Evolutionary conservation across 1,140 invertebrate genomes (phyloP).

Genomic region (Caerostris darwini): DNA sequence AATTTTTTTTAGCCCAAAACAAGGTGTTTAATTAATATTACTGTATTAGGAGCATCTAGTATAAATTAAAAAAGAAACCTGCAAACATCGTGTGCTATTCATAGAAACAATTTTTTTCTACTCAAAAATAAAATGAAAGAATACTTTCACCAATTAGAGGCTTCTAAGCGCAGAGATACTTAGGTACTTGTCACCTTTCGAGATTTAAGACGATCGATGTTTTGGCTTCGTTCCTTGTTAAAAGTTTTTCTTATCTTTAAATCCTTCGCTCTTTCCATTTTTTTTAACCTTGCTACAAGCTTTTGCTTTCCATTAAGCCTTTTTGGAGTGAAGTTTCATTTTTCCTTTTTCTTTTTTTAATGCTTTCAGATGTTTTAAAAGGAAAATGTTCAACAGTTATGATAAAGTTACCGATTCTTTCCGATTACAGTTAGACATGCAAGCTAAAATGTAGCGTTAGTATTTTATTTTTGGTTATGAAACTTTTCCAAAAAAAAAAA

Average conservation of each 20-base stretch:
- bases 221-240: slow-evolving; percentile 8
- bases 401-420: no score
- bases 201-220: slow-evolving; percentile 11
- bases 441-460: no score
- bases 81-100: background rate
- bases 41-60: no score
- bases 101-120: background rate
- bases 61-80: background rate
- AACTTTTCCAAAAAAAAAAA: no score
- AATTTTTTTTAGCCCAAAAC: no score
- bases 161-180: slow-evolving; percentile 13
- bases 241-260: slow-evolving; percentile 8
- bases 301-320: background rate
- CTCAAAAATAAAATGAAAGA: background rate
- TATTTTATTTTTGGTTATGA: no score
- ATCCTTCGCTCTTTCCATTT: background rate
- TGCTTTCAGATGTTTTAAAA: background rate
- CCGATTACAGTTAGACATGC: no score
- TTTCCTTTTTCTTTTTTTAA: background rate
- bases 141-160: slow-evolving; percentile 29
- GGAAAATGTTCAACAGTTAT: background rate
- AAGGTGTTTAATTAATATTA: no score
- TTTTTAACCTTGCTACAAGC: background rate
- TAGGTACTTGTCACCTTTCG: slow-evolving; percentile 18
- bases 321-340: background rate